Evolutionary conservation across 2,797 vertebrate species (phyloP), one percentile per base, ranked within the genome.

Genomic region (Acipenser ruthenus): DNA sequence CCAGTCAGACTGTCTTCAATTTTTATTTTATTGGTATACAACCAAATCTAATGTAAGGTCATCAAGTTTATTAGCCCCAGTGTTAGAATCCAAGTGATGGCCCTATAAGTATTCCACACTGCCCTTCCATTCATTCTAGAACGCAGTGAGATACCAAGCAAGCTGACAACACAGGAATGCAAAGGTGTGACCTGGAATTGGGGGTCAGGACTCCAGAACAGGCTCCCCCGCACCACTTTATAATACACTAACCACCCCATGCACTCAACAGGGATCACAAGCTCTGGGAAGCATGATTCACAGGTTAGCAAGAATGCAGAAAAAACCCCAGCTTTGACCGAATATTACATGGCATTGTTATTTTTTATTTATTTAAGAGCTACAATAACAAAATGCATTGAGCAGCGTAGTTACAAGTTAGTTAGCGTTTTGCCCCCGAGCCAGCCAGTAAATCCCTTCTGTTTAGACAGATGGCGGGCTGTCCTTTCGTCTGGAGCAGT

Each of bases 391-490:
- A 72, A 53, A 51, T 60, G 60, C 12, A 60, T 48, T 69, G 63
- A 68, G 60, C 69, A 47, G 64, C 37, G 60, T 67, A 77, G 71
- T 75, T 79, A 78, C 63, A 71, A 78, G 71, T 13, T 60, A 76
- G 75, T 72, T 15, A 77, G 71, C 63, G 65, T 63, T 74, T 77
- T 47, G 77, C 70, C 75, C 23, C 72, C 72, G 67, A 69, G 71
- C 67, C 75, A 72, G 64, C 65, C 55, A 65, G 4, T 79, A 73
- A 76, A 74, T 69, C 65, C 67, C 65, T 49, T 73, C 71, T 87
- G 75, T 87, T 86, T 84, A 71, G 73, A 82, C 84, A 87, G 83
- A 88, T 87, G 86, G 81, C 58, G 75, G 49, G 52, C 70, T 73
- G 78, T 84, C 78, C 75, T 79, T 75, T 74, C 51, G 49, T 71